Evolutionary conservation across 2,797 vertebrate species (phyloP).

Genomic region (Adrianichthys oophorus): DNA sequence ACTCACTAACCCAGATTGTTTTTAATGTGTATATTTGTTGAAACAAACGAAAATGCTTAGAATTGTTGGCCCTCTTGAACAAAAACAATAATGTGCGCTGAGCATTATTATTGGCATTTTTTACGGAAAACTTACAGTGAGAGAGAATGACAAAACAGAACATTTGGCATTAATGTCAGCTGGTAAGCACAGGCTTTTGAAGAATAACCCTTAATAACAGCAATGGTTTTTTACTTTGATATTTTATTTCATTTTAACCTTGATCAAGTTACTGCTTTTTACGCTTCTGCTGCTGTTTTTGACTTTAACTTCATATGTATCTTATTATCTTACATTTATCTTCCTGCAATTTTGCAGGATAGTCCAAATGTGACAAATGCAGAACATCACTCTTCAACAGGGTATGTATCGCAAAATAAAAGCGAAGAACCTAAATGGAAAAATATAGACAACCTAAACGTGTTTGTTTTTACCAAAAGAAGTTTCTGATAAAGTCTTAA

Average conservation of each 20-base stretch:
- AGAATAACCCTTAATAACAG: no score
- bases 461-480: no score
- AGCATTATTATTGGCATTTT: background rate
- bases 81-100: background rate
- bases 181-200: no score
- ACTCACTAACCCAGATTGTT: constrained; percentile 34
- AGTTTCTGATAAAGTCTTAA: no score
- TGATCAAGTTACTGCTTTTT: constrained; percentile 12
- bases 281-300: constrained; percentile 30
- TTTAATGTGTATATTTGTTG: constrained; percentile 1
- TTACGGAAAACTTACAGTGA: background rate
- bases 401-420: constrained; percentile 65
- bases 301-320: constrained; percentile 35
- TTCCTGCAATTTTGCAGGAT: constrained; percentile 66
- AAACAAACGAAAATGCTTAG: background rate
- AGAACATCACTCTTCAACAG: constrained; percentile 70
- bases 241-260: constrained; percentile 1
- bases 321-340: constrained; percentile 34
- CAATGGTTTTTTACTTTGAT: background rate
- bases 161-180: background rate
- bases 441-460: no score
- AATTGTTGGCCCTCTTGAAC: constrained; percentile 3
- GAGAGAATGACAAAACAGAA: background rate
- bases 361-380: constrained; percentile 58
- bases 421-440: background rate